Percentiles rank a stretch among this genome's conserved stretches.
These are phyloP conservation scores for Hirtodrosophila confusa DNA, from an alignment of 2,888 invertebrate species.

Conservation along the genomic window DNA sequence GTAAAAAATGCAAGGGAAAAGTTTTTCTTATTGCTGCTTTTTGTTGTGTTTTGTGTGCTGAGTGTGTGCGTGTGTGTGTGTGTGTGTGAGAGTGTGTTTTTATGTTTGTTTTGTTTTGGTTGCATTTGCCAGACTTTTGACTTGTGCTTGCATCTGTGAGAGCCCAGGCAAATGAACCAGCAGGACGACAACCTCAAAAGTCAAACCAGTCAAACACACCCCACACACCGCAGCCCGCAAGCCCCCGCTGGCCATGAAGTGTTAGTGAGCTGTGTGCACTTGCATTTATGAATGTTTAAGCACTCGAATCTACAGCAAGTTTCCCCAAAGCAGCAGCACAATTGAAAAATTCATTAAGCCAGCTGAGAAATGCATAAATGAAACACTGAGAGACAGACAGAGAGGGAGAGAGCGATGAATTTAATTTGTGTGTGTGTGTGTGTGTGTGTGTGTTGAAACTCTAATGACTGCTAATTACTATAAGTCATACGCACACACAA, in stretches of 20 bases:
- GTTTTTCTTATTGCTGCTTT: conserved; percentile 46
- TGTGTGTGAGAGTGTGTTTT: neutral
- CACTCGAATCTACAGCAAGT: conserved; percentile 55
- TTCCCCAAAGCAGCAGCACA: conserved; percentile 51
- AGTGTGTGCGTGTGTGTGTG: neutral
- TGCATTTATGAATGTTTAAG: conserved; percentile 78
- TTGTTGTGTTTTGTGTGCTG: conserved; percentile 7
- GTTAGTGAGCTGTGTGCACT: conserved; percentile 67
- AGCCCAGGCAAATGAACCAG: conserved; percentile 61
- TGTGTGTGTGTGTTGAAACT: conserved; percentile 34
- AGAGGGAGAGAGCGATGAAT: conserved; percentile 12
- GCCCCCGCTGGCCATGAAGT: conserved; percentile 14
- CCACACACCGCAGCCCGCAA: neutral
- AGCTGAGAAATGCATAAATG: conserved; percentile 53
- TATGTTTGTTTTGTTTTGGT: conserved; percentile 62
- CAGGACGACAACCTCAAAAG: conserved; percentile 65
- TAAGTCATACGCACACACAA: conserved; percentile 36
- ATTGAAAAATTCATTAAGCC: conserved; percentile 75
- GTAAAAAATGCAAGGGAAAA: conserved; percentile 48
- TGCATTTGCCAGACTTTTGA: conserved; percentile 67
- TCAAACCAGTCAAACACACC: conserved; percentile 21
- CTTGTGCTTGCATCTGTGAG: conserved; percentile 50
- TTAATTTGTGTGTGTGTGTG: conserved; percentile 9
- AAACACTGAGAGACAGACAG: conserved; percentile 7
- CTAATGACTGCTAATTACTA: conserved; percentile 69